Evolutionary conservation across 2,888 invertebrate species (phyloP).

Genomic region (Endotricha flammealis): DNA sequence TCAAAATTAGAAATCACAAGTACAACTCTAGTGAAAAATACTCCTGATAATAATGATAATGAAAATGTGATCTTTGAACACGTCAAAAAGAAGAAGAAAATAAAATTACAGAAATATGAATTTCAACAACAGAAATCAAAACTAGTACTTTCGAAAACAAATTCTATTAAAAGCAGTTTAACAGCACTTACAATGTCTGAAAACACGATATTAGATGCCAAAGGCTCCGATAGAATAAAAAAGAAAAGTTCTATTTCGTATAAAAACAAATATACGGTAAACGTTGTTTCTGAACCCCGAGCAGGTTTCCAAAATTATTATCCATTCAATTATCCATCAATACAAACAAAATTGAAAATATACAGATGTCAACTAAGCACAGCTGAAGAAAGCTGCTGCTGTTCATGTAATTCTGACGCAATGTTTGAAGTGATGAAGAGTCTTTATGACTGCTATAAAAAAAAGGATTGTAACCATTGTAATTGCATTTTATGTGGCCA

Average conservation of each 20-base stretch:
- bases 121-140: too few species aligned
- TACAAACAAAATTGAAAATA: constrained; percentile 17
- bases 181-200: not conserved
- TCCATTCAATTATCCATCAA: constrained; percentile 9
- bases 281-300: constrained; percentile 20
- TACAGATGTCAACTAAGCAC: constrained; percentile 43
- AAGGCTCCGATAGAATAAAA: constrained; percentile 17
- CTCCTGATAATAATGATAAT: too few species aligned
- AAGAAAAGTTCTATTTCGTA: constrained; percentile 15
- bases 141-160: too few species aligned
- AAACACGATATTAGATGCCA: constrained; percentile 11
- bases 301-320: constrained; percentile 14
- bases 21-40: too few species aligned
- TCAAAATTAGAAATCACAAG: too few species aligned
- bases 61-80: too few species aligned
- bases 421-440: constrained; percentile 67
- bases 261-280: constrained; percentile 21
- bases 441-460: constrained; percentile 59
- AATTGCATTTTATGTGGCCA: constrained; percentile 55
- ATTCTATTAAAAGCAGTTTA: not conserved
- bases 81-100: too few species aligned
- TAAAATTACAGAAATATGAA: too few species aligned
- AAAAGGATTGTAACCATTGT: constrained; percentile 54
- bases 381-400: constrained; percentile 44
- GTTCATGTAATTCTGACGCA: constrained; percentile 57